These are phyloP conservation scores for Garrulus glandarius DNA, from an alignment of 2,797 vertebrate species.

Conservation along the genomic window DNA sequence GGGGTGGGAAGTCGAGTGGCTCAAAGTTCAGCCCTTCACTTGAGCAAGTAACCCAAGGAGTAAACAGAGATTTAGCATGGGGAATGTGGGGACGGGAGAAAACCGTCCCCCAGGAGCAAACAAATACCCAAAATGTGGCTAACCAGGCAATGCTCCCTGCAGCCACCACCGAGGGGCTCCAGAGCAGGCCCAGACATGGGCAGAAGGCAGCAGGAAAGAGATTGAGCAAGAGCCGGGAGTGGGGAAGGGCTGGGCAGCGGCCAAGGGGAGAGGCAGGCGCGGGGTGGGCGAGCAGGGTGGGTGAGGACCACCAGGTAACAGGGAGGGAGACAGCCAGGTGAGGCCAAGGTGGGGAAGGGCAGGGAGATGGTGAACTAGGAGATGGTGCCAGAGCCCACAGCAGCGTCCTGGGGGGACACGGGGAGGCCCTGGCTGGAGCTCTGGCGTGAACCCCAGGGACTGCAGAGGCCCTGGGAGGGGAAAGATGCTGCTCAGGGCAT, in stretches of 20 bases:
- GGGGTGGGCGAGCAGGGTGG: not conserved
- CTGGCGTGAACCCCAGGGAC: rapidly evolving
- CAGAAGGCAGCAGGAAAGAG: not conserved
- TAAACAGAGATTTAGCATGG: not conserved
- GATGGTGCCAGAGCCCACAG: not conserved
- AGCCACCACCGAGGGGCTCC: not conserved
- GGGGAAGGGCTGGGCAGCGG: not conserved
- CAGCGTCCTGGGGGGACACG: rapidly evolving
- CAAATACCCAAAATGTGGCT: not conserved
- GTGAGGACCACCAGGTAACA: rapidly evolving
- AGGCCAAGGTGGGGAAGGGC: not conserved
- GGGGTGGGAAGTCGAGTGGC: conserved; percentile 54
- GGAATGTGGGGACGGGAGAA: rapidly evolving
- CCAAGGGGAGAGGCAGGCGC: not conserved
- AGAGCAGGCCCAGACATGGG: rapidly evolving
- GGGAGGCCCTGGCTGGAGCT: rapidly evolving
- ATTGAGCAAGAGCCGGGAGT: rapidly evolving
- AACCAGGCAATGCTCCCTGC: not conserved
- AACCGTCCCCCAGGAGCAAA: not conserved
- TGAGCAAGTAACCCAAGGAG: conserved; percentile 21
- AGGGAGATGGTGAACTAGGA: not conserved
- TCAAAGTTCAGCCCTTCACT: conserved; percentile 45
- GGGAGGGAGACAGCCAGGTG: not conserved
- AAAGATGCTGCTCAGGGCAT: not conserved
- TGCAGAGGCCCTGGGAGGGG: not conserved